Evolutionary conservation across 2,888 invertebrate species (phyloP).

Genomic region (Bellardia pandia): DNA sequence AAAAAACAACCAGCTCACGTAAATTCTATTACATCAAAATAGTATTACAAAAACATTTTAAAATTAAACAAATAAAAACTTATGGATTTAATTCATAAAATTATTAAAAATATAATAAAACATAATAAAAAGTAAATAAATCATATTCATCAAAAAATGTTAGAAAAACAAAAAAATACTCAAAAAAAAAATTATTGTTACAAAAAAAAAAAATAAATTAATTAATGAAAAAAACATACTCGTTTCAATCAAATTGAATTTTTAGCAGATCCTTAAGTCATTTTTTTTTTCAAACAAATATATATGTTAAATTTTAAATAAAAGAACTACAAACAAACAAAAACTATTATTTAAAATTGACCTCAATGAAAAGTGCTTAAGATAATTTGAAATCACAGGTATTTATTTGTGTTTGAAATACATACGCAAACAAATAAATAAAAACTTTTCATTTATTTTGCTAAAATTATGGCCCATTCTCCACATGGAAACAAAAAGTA

Average conservation of each 20-base stretch:
- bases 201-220: slow-evolving; percentile 34
- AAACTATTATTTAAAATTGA: slow-evolving; percentile 34
- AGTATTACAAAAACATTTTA: slow-evolving; percentile 62
- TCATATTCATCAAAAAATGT: slow-evolving; percentile 34
- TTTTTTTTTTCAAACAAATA: slow-evolving; percentile 14
- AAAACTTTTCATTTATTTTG: slow-evolving; percentile 32
- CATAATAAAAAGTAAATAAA: slow-evolving; percentile 42
- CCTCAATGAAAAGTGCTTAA: slow-evolving; percentile 38
- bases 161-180: slow-evolving; percentile 54
- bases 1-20: slow-evolving; percentile 48
- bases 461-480: slow-evolving; percentile 22
- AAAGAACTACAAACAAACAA: slow-evolving; percentile 3
- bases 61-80: slow-evolving; percentile 69
- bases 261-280: slow-evolving; percentile 33
- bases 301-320: neutral
- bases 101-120: slow-evolving; percentile 58
- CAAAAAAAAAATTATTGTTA: slow-evolving; percentile 49
- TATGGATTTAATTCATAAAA: slow-evolving; percentile 73
- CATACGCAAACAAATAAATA: neutral
- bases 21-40: slow-evolving; percentile 20
- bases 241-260: slow-evolving; percentile 65
- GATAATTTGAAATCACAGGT: slow-evolving; percentile 11
- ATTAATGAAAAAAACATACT: slow-evolving; percentile 38
- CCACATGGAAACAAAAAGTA: neutral
- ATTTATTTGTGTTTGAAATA: neutral